Base-by-base conservation (phyloP, 2,113 vertebrate species). In the Lepus americanus region DNA sequence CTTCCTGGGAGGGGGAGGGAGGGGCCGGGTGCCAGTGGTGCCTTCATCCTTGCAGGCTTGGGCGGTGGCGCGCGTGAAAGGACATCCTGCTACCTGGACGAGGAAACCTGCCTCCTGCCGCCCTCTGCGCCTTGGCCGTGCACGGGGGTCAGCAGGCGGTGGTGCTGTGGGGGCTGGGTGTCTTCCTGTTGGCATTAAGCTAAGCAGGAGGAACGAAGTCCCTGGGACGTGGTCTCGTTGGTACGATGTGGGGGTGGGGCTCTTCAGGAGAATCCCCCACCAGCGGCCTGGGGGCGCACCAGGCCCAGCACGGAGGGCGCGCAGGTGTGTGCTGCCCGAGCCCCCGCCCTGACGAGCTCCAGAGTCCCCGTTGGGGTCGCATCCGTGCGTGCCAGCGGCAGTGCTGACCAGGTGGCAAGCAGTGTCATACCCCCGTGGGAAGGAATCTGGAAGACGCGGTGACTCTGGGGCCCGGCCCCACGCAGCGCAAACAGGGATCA, bases 1-100 rank as follows among this genome's bases (percentile, higher is more conserved):
- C 78, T n/a, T 83, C 72, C 29, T 4, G 0, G 76, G 70, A 63
- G 22, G 25, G 29, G 31, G 11, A 44, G 82, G 76, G 90, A 44
- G 77, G 86, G 69, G 19, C 22, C 5, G 1, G 22, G 72, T 1
- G 3, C 31, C 2, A 9, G 6, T 0, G 2, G 39, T 14, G 29
- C 84, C 67, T 9, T 4, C 76, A 44, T 10, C 53, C 33, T 70
- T 63, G 53, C 63, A 20, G 39, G 44, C 7, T 23, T 29, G 6
- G 16, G 19, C 9, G 27, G 70, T 22, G 1, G 23, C 25, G 0
- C 4, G 0, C 12, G 5, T 0, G 29, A 20, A 16, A 51, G 25
- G 2, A 13, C 4, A 0, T 12, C 12, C 4, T 16, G 31, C 25
- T 4, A 49, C 23, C 33, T 33, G 67, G 55, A 12, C 0, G 0